Evolutionary conservation across 1,140 invertebrate species (phyloP), one percentile per base, ranked within the genome.

Genomic region (Drosophila nigrodunni): DNA sequence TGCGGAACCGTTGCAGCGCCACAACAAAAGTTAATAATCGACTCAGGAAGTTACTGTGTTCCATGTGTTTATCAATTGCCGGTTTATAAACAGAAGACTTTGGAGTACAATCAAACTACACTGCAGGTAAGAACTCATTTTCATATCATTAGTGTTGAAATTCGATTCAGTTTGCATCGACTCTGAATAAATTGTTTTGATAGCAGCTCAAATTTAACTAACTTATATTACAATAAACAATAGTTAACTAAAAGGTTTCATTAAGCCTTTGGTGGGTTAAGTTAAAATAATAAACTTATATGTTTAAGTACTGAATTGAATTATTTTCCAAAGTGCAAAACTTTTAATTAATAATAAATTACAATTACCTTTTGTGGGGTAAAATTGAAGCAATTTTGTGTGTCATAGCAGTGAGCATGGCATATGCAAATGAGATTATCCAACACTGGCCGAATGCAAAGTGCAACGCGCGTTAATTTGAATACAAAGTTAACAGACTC

Each of bases 61-160:
- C 11, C 18, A 41, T 52, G 58, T 69, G 66, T 61, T 69, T 61
- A 41, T 11, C 37, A 67, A 37, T 69, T 52, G 46, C 66, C 30
- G 49, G 34, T 37, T 15, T 15, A 15, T 52, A 30, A 50, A 50
- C 35, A 43, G 21, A 39, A 1, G 13, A 62, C 34, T 21, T 25
- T 49, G 7, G 47, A 52, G 35, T n/a, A 64, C 13, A 18, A 35
- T 30, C 10, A 21, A 6, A 15, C 9, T 13, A 13, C 15, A 9
- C 52, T 10, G 3, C 66, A 69, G 66, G 66, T 69, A 10, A 69
- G 65, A 13, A 21, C 10, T 59, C 21, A 44, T 13, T 25, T 59
- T 44, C 37, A 58, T 44, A 13, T 43, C 10, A n/a, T 7, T 10
- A 18, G 39, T 43, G 41, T n/a, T 44, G 57, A 59, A 43, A 59